Conservation (phyloP, 2,113 vertebrate species). For the Hiodon alosoides region DNA sequence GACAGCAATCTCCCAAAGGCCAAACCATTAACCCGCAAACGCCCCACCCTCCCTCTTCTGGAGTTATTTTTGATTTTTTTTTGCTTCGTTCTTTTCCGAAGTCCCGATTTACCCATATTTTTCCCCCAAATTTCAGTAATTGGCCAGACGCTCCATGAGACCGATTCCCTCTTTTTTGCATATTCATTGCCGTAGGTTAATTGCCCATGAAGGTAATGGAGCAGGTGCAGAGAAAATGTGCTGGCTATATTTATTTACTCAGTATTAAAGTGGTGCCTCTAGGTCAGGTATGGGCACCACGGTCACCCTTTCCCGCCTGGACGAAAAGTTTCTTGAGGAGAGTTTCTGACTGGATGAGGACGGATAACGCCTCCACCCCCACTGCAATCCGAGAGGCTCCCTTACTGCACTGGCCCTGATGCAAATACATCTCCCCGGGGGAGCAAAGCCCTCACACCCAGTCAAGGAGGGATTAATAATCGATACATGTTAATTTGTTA, state of each 20-base stretch:
- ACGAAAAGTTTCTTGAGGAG: background rate
- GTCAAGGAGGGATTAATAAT: background rate
- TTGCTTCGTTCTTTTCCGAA: no score
- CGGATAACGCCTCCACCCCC: no score
- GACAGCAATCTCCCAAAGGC: no score
- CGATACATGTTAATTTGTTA: slow-evolving; percentile 29
- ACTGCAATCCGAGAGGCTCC: background rate
- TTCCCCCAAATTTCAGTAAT: no score
- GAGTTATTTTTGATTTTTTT: no score
- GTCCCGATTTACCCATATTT: no score
- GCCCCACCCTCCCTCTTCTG: no score
- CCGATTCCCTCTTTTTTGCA: slow-evolving; percentile 9
- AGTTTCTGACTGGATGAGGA: no score
- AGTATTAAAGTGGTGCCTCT: slow-evolving; percentile 23
- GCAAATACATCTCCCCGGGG: background rate
- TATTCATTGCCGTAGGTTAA: slow-evolving; percentile 32
- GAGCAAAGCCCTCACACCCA: background rate
- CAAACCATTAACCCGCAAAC: no score
- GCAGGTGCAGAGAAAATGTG: slow-evolving; percentile 3
- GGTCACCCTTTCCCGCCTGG: background rate
- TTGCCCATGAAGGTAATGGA: slow-evolving; percentile 34
- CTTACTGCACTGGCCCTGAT: background rate
- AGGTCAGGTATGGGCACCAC: slow-evolving; percentile 34
- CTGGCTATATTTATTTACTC: slow-evolving; percentile 22
- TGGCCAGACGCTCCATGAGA: background rate